Evolutionary conservation across 2,113 vertebrate genomes (phyloP).

Genomic region (Patagioenas fasciata): DNA sequence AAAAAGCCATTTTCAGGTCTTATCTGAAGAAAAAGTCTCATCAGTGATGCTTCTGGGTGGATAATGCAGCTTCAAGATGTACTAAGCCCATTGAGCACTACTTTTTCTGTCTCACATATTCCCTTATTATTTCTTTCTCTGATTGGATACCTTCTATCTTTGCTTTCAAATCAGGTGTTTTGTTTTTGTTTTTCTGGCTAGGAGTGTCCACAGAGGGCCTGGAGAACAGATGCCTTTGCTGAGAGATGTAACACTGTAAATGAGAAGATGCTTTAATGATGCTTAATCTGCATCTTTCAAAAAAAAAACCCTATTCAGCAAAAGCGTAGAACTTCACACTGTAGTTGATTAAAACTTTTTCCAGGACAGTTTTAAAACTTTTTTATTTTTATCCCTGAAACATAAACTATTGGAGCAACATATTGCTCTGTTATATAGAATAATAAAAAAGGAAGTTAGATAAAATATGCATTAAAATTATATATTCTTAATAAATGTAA

Average conservation of each 20-base stretch:
- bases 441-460: neutral
- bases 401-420: neutral
- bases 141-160: neutral
- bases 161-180: neutral
- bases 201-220: neutral
- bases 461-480: neutral
- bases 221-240: neutral
- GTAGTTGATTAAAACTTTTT: conserved; percentile 8
- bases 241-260: neutral
- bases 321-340: neutral
- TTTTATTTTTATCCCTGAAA: neutral
- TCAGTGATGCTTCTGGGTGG: neutral
- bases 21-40: neutral
- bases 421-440: neutral
- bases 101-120: neutral
- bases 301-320: neutral
- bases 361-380: neutral
- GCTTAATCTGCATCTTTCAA: conserved; percentile 3
- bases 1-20: neutral
- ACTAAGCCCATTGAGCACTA: neutral
- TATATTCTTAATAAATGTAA: neutral
- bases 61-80: neutral
- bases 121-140: neutral
- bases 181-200: neutral
- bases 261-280: neutral